Conservation (phyloP, 2,888 invertebrate species). For the Barypeithes pellucidus region DNA sequence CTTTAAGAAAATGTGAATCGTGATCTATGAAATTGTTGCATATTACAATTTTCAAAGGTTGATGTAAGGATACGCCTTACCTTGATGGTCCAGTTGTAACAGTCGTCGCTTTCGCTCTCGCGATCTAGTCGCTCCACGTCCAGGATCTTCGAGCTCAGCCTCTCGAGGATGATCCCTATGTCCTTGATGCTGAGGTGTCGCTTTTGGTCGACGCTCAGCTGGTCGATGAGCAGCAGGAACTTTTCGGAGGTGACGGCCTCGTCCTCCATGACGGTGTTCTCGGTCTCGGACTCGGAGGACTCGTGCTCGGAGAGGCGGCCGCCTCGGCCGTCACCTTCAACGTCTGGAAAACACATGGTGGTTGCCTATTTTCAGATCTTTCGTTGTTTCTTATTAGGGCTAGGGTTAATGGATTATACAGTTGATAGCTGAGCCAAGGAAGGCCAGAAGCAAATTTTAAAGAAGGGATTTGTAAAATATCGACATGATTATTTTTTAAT, state of each 20-base stretch:
- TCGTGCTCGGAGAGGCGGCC: conserved; percentile 79
- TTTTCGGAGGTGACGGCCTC: conserved; percentile 92
- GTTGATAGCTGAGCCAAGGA: too few relatives aligned
- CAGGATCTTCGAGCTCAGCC: conserved; percentile 92
- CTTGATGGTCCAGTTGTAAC: conserved; percentile 97
- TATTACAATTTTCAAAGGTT: too few relatives aligned
- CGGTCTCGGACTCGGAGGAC: conserved; percentile 94
- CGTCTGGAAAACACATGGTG: conserved; percentile 54
- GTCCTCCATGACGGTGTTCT: conserved; percentile 94
- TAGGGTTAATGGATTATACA: conserved; percentile 15
- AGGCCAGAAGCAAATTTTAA: too few relatives aligned
- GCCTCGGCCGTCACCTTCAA: conserved; percentile 65
- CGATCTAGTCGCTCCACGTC: conserved; percentile 94
- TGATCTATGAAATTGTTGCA: too few relatives aligned
- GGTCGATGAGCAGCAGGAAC: conserved; percentile 93
- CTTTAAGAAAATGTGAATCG: too few relatives aligned
- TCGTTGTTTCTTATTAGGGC: conserved; percentile 51
- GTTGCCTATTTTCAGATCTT: conserved; percentile 55
- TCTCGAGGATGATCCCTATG: conserved; percentile 94
- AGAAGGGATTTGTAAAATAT: too few relatives aligned
- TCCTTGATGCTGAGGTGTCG: conserved; percentile 94
- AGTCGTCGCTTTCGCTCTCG: conserved; percentile 93
- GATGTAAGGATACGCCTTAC: conserved; percentile 70
- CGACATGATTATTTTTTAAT: too few relatives aligned
- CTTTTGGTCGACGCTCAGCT: conserved; percentile 93